phyloP scores from a whole-genome alignment of 2,797 vertebrate species.

The Sitta carolinensis region DNA sequence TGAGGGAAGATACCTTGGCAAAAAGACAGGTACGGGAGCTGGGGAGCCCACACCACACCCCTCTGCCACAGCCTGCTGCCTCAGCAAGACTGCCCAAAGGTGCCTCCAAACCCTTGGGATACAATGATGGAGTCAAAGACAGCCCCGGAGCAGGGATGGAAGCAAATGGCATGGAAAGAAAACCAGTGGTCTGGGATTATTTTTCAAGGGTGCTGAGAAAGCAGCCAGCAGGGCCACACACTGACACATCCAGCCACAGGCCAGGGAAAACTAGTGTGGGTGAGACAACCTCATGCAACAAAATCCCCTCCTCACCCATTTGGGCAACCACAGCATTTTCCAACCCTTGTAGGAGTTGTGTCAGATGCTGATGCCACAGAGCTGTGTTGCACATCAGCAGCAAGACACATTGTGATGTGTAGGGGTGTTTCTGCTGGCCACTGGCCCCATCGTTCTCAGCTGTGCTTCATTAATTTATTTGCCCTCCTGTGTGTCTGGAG shows the following conservation, averaged over 20 bases:
- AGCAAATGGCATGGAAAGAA: neutral
- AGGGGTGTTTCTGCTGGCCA: neutral
- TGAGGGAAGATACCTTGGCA: neutral
- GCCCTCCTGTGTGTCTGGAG: neutral
- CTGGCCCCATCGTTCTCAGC: neutral
- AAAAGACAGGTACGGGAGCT: neutral
- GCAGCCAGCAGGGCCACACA: neutral
- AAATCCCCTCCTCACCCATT: neutral
- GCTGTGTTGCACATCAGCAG: neutral
- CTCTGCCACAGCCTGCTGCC: neutral
- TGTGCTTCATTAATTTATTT: neutral
- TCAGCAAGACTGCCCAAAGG: neutral
- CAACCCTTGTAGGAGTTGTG: neutral
- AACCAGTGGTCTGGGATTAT: neutral
- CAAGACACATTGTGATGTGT: accelerated
- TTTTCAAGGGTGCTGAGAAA: neutral
- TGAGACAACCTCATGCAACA: neutral
- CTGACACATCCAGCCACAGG: neutral
- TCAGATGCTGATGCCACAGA: neutral
- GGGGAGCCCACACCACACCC: neutral
- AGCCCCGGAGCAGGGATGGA: accelerated
- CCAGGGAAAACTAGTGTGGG: neutral
- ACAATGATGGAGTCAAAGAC: neutral
- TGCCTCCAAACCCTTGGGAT: neutral
- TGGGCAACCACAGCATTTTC: neutral